Conservation (phyloP, 2,113 vertebrate species). For the Ctenomys sociabilis region DNA sequence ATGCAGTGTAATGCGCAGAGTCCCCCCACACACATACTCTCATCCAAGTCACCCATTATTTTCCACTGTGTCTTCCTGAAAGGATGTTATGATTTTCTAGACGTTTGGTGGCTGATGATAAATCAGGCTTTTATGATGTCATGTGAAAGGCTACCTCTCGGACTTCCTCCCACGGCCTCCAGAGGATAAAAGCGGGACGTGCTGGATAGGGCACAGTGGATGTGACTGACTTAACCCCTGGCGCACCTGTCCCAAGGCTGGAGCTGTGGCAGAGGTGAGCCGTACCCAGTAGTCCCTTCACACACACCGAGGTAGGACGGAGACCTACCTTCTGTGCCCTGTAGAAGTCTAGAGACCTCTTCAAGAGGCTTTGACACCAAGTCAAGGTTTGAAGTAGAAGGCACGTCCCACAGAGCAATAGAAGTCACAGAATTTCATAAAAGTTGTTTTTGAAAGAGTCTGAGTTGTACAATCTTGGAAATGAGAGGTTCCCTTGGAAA, state of each 20-base stretch:
- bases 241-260: not conserved
- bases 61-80: conserved; percentile 98
- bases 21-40: conserved; percentile 83
- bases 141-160: conserved; percentile 91
- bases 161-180: conserved; percentile 87
- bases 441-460: conserved; percentile 18
- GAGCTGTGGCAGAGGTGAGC: not conserved
- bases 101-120: conserved; percentile 94
- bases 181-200: conserved; percentile 84
- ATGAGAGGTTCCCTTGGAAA: conserved; percentile 5
- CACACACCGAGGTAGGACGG: not conserved
- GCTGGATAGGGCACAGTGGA: conserved; percentile 65
- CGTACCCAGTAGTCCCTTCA: not conserved
- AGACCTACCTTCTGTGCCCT: not conserved
- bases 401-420: not conserved
- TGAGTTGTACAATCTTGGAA: not conserved
- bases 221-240: conserved; percentile 82
- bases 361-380: not conserved
- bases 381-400: not conserved
- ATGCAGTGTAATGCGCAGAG: conserved; percentile 84
- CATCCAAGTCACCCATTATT: conserved; percentile 96
- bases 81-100: conserved; percentile 99
- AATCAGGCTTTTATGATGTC: conserved; percentile 98
- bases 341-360: not conserved
- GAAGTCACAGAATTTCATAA: not conserved